Conservation (phyloP, 2,113 vertebrate genomes). For the Calidris pygmaea region DNA sequence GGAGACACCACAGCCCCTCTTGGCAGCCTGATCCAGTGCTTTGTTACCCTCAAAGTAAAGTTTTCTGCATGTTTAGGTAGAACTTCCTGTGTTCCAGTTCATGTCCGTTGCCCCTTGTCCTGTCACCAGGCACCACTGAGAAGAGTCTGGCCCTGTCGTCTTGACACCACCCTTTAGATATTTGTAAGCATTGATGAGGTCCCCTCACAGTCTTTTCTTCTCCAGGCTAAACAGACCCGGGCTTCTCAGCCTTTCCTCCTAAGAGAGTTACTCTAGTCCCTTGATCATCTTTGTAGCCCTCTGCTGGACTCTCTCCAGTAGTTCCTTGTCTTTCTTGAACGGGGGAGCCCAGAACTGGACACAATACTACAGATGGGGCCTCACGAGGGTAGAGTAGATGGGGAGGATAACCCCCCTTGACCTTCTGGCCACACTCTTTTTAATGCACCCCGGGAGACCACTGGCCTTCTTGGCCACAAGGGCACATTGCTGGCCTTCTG, state of each 20-base stretch:
- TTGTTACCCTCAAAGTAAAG: background rate
- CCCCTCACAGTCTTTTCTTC: background rate
- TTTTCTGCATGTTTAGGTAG: background rate
- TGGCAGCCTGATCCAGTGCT: background rate
- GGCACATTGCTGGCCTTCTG: background rate
- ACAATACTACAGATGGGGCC: background rate
- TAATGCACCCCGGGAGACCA: background rate
- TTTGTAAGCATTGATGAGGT: background rate
- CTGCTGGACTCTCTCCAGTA: background rate
- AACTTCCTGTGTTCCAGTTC: background rate
- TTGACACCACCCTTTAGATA: background rate
- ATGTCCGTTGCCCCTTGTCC: background rate
- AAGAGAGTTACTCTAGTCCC: background rate
- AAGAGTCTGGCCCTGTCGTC: background rate
- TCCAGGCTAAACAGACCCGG: background rate
- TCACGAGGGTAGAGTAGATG: background rate
- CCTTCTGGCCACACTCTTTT: background rate
- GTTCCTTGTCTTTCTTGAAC: background rate
- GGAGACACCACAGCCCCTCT: background rate
- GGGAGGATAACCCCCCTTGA: background rate
- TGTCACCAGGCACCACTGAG: background rate
- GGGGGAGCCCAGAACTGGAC: background rate
- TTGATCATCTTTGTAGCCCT: background rate
- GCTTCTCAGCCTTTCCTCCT: too few species aligned
- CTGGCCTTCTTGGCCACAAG: background rate